phyloP scores from a whole-genome alignment of 1,140 invertebrate species.

The Papilio xuthus region DNA sequence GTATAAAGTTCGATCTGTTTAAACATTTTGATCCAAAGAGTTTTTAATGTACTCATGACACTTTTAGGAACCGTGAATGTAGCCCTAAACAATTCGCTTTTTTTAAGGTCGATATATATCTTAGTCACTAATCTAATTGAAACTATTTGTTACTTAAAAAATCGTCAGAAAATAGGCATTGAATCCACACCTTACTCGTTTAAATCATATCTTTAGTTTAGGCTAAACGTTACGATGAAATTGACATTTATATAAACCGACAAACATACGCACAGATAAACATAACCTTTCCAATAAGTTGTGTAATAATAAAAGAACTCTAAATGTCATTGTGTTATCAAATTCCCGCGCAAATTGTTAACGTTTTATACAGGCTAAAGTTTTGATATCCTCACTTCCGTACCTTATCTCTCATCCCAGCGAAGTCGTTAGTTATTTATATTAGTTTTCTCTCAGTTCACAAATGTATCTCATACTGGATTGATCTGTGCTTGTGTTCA shows the following conservation, averaged over 20 bases:
- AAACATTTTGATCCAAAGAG: not conserved
- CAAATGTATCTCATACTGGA: not conserved
- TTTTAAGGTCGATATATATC: too few species aligned
- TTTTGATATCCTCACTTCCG: slow-evolving; percentile 25
- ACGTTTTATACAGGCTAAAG: slow-evolving; percentile 22
- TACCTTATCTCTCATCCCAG: slow-evolving; percentile 26
- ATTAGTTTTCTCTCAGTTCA: slow-evolving; percentile 24
- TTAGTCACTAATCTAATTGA: too few species aligned
- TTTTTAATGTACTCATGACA: not conserved
- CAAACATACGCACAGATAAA: too few species aligned
- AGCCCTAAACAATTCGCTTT: too few species aligned
- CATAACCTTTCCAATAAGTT: too few species aligned
- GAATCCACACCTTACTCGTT: too few species aligned
- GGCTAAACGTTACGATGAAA: too few species aligned
- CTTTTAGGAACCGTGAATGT: too few species aligned
- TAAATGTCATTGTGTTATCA: slow-evolving; percentile 24
- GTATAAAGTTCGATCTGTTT: not conserved
- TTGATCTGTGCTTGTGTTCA: slow-evolving; percentile 39
- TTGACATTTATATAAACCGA: too few species aligned
- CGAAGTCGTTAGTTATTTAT: slow-evolving; percentile 23
- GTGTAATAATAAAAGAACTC: not conserved
- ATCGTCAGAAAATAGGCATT: too few species aligned
- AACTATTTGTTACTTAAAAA: too few species aligned
- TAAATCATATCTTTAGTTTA: too few species aligned
- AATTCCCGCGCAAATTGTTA: slow-evolving; percentile 24